Evolutionary conservation across 2,888 invertebrate species (phyloP).

Genomic region (Leptopilina syphax): DNA sequence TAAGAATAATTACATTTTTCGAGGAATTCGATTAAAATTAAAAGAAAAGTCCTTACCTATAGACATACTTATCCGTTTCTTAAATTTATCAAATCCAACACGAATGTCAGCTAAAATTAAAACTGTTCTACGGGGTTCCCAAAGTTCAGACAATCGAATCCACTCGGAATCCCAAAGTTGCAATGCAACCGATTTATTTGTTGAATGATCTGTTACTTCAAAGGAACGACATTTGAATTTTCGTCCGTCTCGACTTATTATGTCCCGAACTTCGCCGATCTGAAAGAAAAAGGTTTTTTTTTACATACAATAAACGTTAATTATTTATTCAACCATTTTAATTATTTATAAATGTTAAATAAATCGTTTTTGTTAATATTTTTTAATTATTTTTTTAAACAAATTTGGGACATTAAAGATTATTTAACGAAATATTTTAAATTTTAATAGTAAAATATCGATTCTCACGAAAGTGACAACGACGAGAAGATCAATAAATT

Average conservation of each 20-base stretch:
- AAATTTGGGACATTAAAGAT: too few species aligned
- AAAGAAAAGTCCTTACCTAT: slow-evolving; percentile 57
- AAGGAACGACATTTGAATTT: slow-evolving; percentile 82
- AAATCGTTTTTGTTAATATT: too few species aligned
- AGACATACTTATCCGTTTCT: slow-evolving; percentile 64
- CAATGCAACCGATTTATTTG: slow-evolving; percentile 80
- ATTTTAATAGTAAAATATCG: too few species aligned
- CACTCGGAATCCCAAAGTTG: slow-evolving; percentile 85
- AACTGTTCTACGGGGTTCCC: slow-evolving; percentile 84
- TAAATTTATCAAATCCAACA: slow-evolving; percentile 76
- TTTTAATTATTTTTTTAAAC: too few species aligned
- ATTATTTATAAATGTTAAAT: too few species aligned
- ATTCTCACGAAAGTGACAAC: slow-evolving; percentile 80
- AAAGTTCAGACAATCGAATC: slow-evolving; percentile 82
- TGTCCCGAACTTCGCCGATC: slow-evolving; percentile 81
- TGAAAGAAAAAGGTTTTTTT: slow-evolving; percentile 48
- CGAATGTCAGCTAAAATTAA: slow-evolving; percentile 85
- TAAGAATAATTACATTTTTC: too few species aligned
- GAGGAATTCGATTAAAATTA: too few species aligned
- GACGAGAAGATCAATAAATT: slow-evolving; percentile 83
- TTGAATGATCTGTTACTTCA: slow-evolving; percentile 81
- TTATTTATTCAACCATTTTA: too few species aligned
- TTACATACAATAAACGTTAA: too few species aligned
- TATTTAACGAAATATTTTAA: neutral
- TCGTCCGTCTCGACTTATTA: slow-evolving; percentile 81